Evolutionary conservation across 2,113 vertebrate species (phyloP), one percentile per base, ranked within the genome.

Genomic region (Oenanthe melanoleuca): DNA sequence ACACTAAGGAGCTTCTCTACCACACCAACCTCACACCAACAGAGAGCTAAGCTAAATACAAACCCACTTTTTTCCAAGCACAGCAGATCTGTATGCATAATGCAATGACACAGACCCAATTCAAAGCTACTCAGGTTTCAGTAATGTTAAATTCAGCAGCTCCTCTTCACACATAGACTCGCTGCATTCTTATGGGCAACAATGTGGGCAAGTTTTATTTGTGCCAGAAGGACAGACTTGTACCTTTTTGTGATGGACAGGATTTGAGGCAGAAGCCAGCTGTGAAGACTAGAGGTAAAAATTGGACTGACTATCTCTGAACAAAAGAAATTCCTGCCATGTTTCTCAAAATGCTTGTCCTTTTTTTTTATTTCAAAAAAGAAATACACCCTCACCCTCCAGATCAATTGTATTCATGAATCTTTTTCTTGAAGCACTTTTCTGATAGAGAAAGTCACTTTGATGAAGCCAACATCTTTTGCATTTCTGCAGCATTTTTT

Each of bases 391-490:
- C 40, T 86, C 37, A 24, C 21, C 29, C 55, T 91, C 42, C 38
- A 56, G 34, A 89, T 50, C 44, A 69, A 57, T 33, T 74, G 44
- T 21, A 44, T 59, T 47, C 59, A 71, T 20, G 42, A 66, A 64
- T 11, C 34, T 40, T 65, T 57, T 44, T 69, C 87, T 57, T 60
- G 40, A 88, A 84, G 49, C 28, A 6, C 72, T 91, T 79, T 79
- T 61, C 49, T 79, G 70, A 49, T 29, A 4, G 9, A 57, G 82
- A 85, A 61, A 9, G 33, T 42, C 86, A 63, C 61, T 89, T 42
- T 42, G 42, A 93, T 65, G 55, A 92, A 91, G 56, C 53, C 87
- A 92, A 75, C 61, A 42, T 82, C 53, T 94, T 96, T 75, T 89
- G 65, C 57, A 69, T 91, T 89, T 95, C 93, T 84, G 66, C 70